Percentiles rank a stretch among this genome's conserved stretches.
phyloP scores from a whole-genome alignment of 2,797 vertebrate species.

The Brachyrhaphis roseni region DNA sequence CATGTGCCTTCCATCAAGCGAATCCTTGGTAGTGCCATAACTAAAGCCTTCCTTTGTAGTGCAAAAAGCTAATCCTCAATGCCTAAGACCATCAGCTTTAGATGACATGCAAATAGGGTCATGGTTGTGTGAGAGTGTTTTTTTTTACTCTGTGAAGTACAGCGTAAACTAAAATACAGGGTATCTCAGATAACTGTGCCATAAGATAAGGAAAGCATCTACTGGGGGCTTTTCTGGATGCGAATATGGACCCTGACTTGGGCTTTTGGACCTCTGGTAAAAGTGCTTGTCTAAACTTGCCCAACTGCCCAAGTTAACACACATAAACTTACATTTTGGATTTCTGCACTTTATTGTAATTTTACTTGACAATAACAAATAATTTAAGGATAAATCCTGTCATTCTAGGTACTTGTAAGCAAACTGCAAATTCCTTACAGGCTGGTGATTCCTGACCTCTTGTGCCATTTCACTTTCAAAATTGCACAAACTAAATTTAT shows the following conservation, averaged over 20 bases:
- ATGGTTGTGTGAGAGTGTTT: background rate
- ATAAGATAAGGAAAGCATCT: background rate
- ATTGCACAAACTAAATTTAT: constrained; percentile 25
- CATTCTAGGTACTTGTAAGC: background rate
- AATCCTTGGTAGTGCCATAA: constrained; percentile 53
- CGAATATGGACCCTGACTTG: constrained; percentile 26
- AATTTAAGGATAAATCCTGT: background rate
- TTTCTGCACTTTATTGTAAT: constrained; percentile 15
- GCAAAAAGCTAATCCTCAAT: background rate
- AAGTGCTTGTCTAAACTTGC: constrained; percentile 8
- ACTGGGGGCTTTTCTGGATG: constrained; percentile 3
- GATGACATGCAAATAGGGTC: background rate
- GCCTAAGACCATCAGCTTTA: background rate
- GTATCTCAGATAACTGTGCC: constrained; percentile 9
- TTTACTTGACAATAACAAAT: background rate
- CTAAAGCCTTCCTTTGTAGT: constrained; percentile 11
- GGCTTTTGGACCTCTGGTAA: constrained; percentile 8
- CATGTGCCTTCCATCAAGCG: constrained; percentile 70
- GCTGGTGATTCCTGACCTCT: constrained; percentile 18
- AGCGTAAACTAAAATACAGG: constrained; percentile 11
- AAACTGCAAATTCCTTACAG: constrained; percentile 17
- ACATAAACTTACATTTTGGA: constrained; percentile 21
- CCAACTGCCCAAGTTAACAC: constrained; percentile 15
- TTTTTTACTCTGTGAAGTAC: background rate
- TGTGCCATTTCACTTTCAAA: constrained; percentile 51